Evolutionary conservation across 1,140 invertebrate genomes (phyloP), one percentile per base, ranked within the genome.

Genomic region (Acromyrmex charruanus): DNA sequence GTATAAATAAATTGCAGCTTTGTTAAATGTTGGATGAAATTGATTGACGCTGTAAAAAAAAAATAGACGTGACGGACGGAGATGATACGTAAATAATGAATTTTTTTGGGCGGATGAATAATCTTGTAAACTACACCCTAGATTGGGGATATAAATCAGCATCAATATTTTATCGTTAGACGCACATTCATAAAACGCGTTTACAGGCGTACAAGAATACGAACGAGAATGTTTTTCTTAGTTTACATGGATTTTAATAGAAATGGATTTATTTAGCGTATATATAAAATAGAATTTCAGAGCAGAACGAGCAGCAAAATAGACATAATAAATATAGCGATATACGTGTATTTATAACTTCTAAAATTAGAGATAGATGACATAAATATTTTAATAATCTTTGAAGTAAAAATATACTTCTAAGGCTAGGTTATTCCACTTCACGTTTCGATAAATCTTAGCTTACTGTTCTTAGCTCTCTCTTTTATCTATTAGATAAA

Each of bases 111-210:
- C 35, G 35, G 21, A 16, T 39, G 25, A n/a, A 55, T 18, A 55
- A 55, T n/a, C 10, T 58, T 44, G 39, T 9, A n/a, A 68, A 44
- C n/a, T 21, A 6, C 18, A 21, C 1, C 21, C 21, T 44, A 21
- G 9, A 63, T 77, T 39, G 4, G 18, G 18, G 18, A 21, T 68
- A 77, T 77, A 63, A 65, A 63, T 77, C 58, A 31, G 44, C 58
- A 39, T 77, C 28, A 61, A 63, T 77, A 77, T 77, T 63, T 77
- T 16, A 63, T 63, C 16, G 39, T 77, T 77, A 63, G 25, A 16
- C 16, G 5, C 58, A 21, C 5, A 63, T 65, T 63, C 16, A 77
- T 58, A 61, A 58, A 58, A 59, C 12, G 16, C 10, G 18, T 18
- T n/a, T 28, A 39, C 61, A 21, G 0, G 3, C 6, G 14, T n/a